Percentiles rank a stretch among this genome's conserved stretches.
Evolutionary conservation across 2,113 vertebrate genomes (phyloP).

Genomic region (Odontesthes bonariensis): DNA sequence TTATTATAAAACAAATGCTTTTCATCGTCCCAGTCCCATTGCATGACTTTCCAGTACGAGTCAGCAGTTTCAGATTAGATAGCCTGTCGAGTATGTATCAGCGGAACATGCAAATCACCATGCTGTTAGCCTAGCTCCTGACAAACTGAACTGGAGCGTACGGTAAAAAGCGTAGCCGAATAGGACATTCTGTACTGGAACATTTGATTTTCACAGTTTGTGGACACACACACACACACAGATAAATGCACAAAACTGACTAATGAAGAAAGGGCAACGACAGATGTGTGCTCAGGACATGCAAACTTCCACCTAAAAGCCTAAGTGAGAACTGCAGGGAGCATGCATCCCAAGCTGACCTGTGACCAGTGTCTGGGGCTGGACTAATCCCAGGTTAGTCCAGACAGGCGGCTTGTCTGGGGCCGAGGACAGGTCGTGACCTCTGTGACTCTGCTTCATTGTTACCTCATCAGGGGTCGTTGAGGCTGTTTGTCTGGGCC

Average conservation of each 20-base stretch:
- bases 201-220: slow-evolving; percentile 67
- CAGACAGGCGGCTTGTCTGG: slow-evolving; percentile 76
- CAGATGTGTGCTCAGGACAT: slow-evolving; percentile 62
- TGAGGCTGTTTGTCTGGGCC: slow-evolving; percentile 78
- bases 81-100: slow-evolving; percentile 72
- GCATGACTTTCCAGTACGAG: slow-evolving; percentile 75
- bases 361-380: slow-evolving; percentile 66
- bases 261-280: slow-evolving; percentile 70
- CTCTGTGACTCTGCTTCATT: slow-evolving; percentile 69
- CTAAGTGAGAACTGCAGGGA: slow-evolving; percentile 25
- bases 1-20: slow-evolving; percentile 58
- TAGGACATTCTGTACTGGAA: slow-evolving; percentile 78
- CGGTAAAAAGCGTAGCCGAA: slow-evolving; percentile 67
- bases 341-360: slow-evolving; percentile 53
- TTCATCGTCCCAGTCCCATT: slow-evolving; percentile 62
- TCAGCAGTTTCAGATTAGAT: slow-evolving; percentile 75
- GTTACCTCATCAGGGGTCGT: slow-evolving; percentile 78
- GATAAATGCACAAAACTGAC: slow-evolving; percentile 48
- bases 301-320: slow-evolving; percentile 55
- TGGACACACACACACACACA: slow-evolving; percentile 39
- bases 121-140: slow-evolving; percentile 70
- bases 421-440: slow-evolving; percentile 75
- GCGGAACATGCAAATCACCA: slow-evolving; percentile 80
- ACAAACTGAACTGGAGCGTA: slow-evolving; percentile 78
- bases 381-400: slow-evolving; percentile 62